Evolutionary conservation across 2,797 vertebrate species (phyloP).

Genomic region (Brachymystax lenok): DNA sequence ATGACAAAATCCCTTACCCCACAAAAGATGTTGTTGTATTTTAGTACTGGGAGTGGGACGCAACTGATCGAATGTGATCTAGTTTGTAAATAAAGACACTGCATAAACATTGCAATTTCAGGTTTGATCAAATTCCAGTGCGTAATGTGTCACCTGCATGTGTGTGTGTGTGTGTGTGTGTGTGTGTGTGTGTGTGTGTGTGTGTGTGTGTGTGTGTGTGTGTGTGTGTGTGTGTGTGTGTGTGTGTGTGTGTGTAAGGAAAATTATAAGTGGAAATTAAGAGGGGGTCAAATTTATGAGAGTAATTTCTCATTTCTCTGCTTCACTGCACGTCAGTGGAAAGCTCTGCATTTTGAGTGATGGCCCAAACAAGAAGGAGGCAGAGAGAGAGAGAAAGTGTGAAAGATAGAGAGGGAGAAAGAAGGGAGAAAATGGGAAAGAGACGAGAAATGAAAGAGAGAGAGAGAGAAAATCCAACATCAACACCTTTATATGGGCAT

Average conservation of each 20-base stretch:
- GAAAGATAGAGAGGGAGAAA: slow-evolving; percentile 13
- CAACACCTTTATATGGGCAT: slow-evolving; percentile 47
- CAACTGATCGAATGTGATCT: background rate
- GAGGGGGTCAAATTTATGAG: slow-evolving; percentile 73
- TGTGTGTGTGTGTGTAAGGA: slow-evolving; percentile 40
- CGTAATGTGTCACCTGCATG: slow-evolving; percentile 10
- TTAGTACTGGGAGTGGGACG: background rate
- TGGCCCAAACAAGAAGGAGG: slow-evolving; percentile 62
- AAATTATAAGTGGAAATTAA: slow-evolving; percentile 65
- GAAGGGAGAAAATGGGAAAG: slow-evolving; percentile 7
- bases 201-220: slow-evolving; percentile 8
- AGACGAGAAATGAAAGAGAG: background rate
- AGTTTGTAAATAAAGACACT: background rate
- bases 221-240: slow-evolving; percentile 3
- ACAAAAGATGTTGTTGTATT: slow-evolving; percentile 60
- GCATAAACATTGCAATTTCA: background rate
- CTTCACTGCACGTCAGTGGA: slow-evolving; percentile 68
- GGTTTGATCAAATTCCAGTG: slow-evolving; percentile 11
- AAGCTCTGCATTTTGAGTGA: slow-evolving; percentile 72
- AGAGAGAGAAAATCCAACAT: slow-evolving; percentile 37
- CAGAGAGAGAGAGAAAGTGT: slow-evolving; percentile 26
- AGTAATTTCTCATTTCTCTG: slow-evolving; percentile 78
- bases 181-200: slow-evolving; percentile 40
- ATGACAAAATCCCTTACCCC: background rate
- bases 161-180: slow-evolving; percentile 19